Evolutionary conservation across 2,888 invertebrate species (phyloP), one percentile per base, ranked within the genome.

Genomic region (Agrochola circellaris): DNA sequence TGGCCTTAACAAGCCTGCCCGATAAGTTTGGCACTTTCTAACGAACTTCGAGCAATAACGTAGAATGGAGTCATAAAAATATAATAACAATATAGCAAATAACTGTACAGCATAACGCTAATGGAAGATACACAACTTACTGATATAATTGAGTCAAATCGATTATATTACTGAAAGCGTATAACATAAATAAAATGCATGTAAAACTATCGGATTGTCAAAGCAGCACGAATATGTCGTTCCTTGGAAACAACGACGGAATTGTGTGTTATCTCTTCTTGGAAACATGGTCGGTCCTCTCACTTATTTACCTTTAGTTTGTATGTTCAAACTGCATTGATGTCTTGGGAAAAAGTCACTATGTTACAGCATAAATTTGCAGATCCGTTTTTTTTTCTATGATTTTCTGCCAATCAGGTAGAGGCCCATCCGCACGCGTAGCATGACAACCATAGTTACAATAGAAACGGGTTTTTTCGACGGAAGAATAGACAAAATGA

Each of bases 61-160:
- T 89, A 90, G 89, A 88, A 88, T 89, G 89, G 85, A 88, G 87
- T 90, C 89, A 90, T 91, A 90, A 90, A 92, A 91, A 90, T 84
- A 88, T 87, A 90, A 90, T 89, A 94, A 93, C 93, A 91, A 93
- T 83, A 80, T 87, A 90, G 89, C 91, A 89, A 92, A 89, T 90
- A 91, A 92, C 92, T 94, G 92, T 94, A 94, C 94, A 94, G 89
- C 86, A 69, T 84, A 84, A 76, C 65, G 81, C 94, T 95, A 96
- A 93, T 96, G 95, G 95, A 96, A 96, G 95, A 94, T 94, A 92
- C 83, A 92, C 73, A 92, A 93, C 91, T 93, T 93, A 93, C 67
- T 65, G 68, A 78, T 73, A 82, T 87, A 82, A 88, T 87, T 84
- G 85, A 87, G 87, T 85, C 83, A 68, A 75, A 74, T 77, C 45